phyloP scores from a whole-genome alignment of 2,888 invertebrate species.

The Lasioglossum morio region DNA sequence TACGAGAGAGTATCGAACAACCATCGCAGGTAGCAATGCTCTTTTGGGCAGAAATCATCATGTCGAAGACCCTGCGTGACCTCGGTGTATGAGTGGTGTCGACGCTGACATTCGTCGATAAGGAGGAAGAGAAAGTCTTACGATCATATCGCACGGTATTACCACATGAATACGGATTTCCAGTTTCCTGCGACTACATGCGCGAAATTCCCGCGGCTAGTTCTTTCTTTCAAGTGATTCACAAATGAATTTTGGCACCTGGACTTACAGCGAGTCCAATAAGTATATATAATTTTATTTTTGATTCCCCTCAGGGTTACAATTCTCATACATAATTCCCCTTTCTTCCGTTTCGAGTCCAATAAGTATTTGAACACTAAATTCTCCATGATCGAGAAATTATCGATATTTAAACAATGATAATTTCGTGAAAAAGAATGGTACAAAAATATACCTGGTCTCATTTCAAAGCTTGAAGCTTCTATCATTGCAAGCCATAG shows the following conservation, averaged over 20 bases:
- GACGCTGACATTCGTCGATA: constrained; percentile 1
- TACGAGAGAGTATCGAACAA: background rate
- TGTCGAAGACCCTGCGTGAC: background rate
- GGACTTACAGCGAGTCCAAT: background rate
- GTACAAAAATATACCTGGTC: background rate
- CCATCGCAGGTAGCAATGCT: background rate
- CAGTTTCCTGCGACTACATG: background rate
- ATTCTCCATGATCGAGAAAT: background rate
- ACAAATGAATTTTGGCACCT: background rate
- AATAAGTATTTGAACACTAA: background rate
- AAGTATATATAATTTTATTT: too few species aligned
- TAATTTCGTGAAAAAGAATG: background rate
- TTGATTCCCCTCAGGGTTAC: too few species aligned
- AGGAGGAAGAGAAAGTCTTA: background rate
- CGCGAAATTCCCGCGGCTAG: background rate
- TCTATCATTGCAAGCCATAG: background rate
- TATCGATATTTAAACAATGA: background rate
- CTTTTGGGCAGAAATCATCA: background rate
- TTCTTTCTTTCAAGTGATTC: background rate
- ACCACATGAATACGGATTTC: background rate
- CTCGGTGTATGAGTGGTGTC: background rate
- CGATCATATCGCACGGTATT: background rate
- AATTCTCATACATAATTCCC: too few species aligned
- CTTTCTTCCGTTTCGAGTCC: too few species aligned
- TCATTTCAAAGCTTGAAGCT: background rate